These are phyloP conservation scores for Erethizon dorsatum DNA, from an alignment of 2,797 vertebrate genomes.

Conservation along the genomic window DNA sequence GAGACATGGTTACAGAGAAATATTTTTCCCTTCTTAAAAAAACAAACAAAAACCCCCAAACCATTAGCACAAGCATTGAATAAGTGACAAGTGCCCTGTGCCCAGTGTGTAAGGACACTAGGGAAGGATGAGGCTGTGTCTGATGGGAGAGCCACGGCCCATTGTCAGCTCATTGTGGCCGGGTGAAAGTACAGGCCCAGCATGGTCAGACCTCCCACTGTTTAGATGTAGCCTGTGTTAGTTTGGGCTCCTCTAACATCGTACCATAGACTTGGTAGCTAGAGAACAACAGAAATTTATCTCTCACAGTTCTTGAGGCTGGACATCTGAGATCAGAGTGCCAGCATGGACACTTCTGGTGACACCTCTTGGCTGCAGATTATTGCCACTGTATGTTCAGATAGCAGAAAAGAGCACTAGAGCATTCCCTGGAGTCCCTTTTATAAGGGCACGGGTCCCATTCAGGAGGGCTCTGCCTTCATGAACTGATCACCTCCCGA, in stretches of 20 bases:
- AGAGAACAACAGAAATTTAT: not conserved
- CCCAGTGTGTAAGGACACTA: not conserved
- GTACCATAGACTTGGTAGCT: not conserved
- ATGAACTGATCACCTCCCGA: not conserved
- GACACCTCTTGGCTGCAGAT: not conserved
- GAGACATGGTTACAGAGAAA: conserved; percentile 34
- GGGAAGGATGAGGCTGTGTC: not conserved
- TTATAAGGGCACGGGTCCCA: not conserved
- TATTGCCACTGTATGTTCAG: not conserved
- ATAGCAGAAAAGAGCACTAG: not conserved
- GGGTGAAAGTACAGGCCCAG: not conserved
- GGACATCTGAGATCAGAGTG: not conserved
- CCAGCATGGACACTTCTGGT: not conserved
- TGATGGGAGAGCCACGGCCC: too few relatives aligned
- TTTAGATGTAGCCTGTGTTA: not conserved
- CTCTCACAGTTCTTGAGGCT: not conserved
- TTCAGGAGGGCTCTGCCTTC: not conserved
- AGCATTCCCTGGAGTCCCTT: too few relatives aligned
- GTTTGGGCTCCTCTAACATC: not conserved
- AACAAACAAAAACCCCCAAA: not conserved
- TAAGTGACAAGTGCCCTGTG: not conserved
- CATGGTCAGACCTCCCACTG: not conserved
- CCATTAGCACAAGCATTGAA: not conserved
- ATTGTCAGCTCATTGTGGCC: not conserved
- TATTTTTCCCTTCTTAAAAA: conserved; percentile 51